Conservation (phyloP, 1,140 invertebrate species). For the Ips typographus region DNA sequence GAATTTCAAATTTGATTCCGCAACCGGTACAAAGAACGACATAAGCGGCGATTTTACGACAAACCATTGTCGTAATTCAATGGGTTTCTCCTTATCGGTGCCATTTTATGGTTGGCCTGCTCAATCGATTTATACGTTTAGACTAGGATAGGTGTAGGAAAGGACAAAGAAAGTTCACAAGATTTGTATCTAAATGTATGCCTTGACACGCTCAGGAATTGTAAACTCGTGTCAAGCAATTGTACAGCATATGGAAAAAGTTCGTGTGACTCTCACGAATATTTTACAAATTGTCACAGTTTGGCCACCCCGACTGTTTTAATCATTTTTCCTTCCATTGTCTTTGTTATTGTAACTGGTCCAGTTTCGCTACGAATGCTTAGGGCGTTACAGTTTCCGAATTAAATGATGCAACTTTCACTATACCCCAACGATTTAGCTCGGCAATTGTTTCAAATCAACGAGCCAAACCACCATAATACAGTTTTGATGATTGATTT, state of each 20-base stretch:
- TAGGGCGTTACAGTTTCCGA: constrained; percentile 20
- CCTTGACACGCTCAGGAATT: constrained; percentile 34
- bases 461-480: constrained; percentile 6
- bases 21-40: constrained; percentile 25
- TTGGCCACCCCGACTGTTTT: no score
- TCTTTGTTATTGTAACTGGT: no score
- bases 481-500: constrained; percentile 10
- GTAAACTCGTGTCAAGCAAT: constrained; percentile 32
- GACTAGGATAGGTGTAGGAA: constrained; percentile 32
- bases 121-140: constrained; percentile 33
- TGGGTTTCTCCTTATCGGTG: constrained; percentile 35
- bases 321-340: no score
- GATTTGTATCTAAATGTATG: constrained; percentile 36
- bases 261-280: background rate
- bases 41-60: constrained; percentile 27
- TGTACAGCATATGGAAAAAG: constrained; percentile 14
- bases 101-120: constrained; percentile 31
- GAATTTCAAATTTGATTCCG: constrained; percentile 32
- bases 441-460: constrained; percentile 4
- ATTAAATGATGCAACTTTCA: constrained; percentile 26
- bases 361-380: constrained; percentile 8
- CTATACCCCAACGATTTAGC: constrained; percentile 4
- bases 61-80: constrained; percentile 30
- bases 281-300: no score
- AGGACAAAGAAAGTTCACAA: constrained; percentile 30